Evolutionary conservation across 2,797 vertebrate genomes (phyloP).

Genomic region (Manis javanica): DNA sequence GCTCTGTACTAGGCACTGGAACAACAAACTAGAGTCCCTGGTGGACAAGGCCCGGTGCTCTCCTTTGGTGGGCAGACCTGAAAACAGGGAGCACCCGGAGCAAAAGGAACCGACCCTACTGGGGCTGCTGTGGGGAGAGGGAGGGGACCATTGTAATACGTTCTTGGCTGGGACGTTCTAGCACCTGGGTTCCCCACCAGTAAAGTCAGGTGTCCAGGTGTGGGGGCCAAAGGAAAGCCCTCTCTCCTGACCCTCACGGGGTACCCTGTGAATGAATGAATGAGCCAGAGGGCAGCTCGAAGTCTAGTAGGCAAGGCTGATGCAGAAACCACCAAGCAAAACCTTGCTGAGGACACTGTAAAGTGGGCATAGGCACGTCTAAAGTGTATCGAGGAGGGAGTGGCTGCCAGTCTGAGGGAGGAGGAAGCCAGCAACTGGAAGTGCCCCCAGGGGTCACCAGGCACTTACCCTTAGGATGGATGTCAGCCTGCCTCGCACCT

Average conservation of each 20-base stretch:
- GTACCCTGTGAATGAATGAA: neutral
- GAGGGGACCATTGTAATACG: neutral
- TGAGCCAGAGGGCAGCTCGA: neutral
- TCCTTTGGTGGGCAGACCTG: neutral
- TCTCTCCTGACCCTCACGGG: neutral
- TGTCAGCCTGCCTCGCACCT: neutral
- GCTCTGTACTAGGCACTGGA: neutral
- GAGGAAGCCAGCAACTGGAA: neutral
- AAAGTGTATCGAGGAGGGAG: rapidly evolving
- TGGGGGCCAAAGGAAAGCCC: neutral
- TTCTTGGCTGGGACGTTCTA: neutral
- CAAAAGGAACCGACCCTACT: neutral
- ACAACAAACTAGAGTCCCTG: neutral
- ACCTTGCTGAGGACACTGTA: rapidly evolving
- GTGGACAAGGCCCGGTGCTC: neutral
- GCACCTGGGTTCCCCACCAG: neutral
- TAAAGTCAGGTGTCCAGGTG: neutral
- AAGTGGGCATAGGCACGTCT: rapidly evolving
- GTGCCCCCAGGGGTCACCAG: neutral
- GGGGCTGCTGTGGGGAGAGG: neutral
- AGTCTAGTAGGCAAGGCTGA: neutral
- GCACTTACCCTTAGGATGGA: neutral
- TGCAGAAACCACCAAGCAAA: neutral
- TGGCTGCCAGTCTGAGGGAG: neutral
- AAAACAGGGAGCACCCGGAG: neutral